A percentile compares a stretch with the other conserved stretches of the same genome.
These are phyloP conservation scores for Drosophila borealis DNA, from an alignment of 2,888 invertebrate species.

Conservation along the genomic window DNA sequence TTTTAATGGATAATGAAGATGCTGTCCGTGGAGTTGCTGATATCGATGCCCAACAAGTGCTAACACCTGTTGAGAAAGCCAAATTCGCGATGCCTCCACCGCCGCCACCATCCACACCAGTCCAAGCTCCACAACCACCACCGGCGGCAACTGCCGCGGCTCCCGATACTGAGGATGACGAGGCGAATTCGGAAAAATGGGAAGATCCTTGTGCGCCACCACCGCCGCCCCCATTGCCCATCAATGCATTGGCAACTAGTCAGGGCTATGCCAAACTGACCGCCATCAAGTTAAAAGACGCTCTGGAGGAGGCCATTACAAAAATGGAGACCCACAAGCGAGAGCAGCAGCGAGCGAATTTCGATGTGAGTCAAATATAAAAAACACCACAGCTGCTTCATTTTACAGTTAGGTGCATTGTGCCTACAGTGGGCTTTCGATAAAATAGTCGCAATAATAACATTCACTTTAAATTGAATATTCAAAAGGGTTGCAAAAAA, in stretches of 20 bases:
- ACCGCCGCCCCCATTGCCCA: slow-evolving; percentile 67
- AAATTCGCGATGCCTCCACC: slow-evolving; percentile 68
- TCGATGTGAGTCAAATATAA: slow-evolving; percentile 27
- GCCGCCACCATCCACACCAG: slow-evolving; percentile 78
- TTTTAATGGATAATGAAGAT: slow-evolving; percentile 31
- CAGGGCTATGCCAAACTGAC: slow-evolving; percentile 53
- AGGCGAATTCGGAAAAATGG: slow-evolving; percentile 64
- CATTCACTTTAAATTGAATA: too few species aligned
- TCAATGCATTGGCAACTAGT: slow-evolving; percentile 20
- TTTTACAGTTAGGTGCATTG: slow-evolving; percentile 20
- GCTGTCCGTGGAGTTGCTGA: slow-evolving; percentile 26
- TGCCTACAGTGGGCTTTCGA: background rate
- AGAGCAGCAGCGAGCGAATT: slow-evolving; percentile 29
- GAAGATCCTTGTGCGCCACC: slow-evolving; percentile 71
- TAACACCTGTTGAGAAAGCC: slow-evolving; percentile 51
- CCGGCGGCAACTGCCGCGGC: slow-evolving; percentile 16
- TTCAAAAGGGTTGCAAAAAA: too few species aligned
- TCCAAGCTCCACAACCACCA: slow-evolving; percentile 47
- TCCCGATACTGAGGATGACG: slow-evolving; percentile 60
- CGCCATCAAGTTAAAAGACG: slow-evolving; percentile 64
- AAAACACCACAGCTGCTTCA: background rate
- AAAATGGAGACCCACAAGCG: slow-evolving; percentile 65
- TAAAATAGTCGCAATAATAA: too few species aligned
- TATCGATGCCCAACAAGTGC: slow-evolving; percentile 34
- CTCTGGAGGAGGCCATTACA: slow-evolving; percentile 67